These are phyloP conservation scores for Drosophila nigrodunni DNA, from an alignment of 1,140 invertebrate species.

Conservation along the genomic window DNA sequence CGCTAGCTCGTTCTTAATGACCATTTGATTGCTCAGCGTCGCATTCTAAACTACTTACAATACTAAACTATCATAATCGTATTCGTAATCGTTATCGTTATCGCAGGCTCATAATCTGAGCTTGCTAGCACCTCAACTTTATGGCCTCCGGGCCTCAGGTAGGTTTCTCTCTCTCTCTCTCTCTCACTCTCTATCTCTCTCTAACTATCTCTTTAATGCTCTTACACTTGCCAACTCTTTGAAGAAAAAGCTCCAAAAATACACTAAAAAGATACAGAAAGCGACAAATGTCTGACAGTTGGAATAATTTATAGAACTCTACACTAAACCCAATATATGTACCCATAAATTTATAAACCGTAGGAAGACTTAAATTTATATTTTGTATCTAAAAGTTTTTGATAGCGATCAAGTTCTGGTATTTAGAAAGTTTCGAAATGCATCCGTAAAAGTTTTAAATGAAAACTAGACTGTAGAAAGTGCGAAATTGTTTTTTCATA, in stretches of 20 bases:
- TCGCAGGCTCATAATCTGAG: constrained; percentile 24
- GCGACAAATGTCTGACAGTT: constrained; percentile 12
- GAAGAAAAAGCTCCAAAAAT: constrained; percentile 1
- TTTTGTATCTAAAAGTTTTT: background rate
- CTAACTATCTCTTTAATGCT: constrained; percentile 20
- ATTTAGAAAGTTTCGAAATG: constrained; percentile 13
- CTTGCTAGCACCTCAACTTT: constrained; percentile 19
- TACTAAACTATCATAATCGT: constrained; percentile 28
- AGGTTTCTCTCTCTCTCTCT: constrained; percentile 63
- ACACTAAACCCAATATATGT: constrained; percentile 2
- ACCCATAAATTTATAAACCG: constrained; percentile 5
- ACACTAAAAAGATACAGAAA: constrained; percentile 33
- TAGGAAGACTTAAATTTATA: background rate
- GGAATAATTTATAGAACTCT: constrained; percentile 1
- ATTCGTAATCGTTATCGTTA: constrained; percentile 27
- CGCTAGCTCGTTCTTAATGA: constrained; percentile 64
- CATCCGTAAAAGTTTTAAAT: constrained; percentile 19
- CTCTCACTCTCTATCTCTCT: constrained; percentile 17
- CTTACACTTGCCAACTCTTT: constrained; percentile 21
- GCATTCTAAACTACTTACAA: constrained; percentile 33
- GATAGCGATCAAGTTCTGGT: constrained; percentile 1
- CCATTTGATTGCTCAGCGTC: constrained; percentile 60
- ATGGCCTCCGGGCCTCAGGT: constrained; percentile 53
- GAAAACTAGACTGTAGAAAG: constrained; percentile 11
- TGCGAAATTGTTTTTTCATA: background rate